Conservation (phyloP, 1,140 invertebrate species). For the Hormaphis cornu region DNA sequence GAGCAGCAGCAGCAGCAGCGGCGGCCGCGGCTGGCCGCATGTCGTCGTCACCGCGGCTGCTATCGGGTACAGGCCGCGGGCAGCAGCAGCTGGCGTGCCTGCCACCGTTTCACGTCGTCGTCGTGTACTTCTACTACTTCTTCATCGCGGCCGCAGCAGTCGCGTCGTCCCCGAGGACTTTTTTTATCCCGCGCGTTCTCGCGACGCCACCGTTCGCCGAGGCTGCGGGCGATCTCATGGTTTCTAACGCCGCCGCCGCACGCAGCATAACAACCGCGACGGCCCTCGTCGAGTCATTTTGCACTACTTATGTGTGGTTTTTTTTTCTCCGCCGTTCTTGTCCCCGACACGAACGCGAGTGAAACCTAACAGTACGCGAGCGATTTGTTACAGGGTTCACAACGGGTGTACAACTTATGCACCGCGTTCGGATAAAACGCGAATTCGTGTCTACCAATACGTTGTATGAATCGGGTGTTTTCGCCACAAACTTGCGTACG, state of each 20-base stretch:
- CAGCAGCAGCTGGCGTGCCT: not conserved
- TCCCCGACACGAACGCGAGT: too few species aligned
- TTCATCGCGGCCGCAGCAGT: too few species aligned
- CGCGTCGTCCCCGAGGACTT: not conserved
- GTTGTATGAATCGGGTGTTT: too few species aligned
- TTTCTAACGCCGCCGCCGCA: not conserved
- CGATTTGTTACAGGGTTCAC: too few species aligned
- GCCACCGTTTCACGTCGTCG: not conserved
- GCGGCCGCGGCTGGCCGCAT: constrained; percentile 7
- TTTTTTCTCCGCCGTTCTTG: too few species aligned
- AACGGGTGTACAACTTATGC: too few species aligned
- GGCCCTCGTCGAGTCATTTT: not conserved
- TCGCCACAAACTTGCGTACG: too few species aligned
- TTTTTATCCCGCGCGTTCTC: not conserved
- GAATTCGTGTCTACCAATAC: too few species aligned
- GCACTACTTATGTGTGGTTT: too few species aligned
- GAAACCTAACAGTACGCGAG: too few species aligned
- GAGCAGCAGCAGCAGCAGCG: not conserved
- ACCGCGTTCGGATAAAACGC: too few species aligned
- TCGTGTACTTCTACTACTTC: not conserved
- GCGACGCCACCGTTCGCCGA: not conserved
- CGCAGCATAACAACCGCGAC: not conserved
- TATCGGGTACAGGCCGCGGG: not conserved
- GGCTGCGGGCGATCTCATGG: not conserved
- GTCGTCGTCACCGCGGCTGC: not conserved